A percentile compares a stretch with the other conserved stretches of the same genome.
Evolutionary conservation across 2,888 invertebrate species (phyloP).

Genomic region (Lasioglossum lativentre): DNA sequence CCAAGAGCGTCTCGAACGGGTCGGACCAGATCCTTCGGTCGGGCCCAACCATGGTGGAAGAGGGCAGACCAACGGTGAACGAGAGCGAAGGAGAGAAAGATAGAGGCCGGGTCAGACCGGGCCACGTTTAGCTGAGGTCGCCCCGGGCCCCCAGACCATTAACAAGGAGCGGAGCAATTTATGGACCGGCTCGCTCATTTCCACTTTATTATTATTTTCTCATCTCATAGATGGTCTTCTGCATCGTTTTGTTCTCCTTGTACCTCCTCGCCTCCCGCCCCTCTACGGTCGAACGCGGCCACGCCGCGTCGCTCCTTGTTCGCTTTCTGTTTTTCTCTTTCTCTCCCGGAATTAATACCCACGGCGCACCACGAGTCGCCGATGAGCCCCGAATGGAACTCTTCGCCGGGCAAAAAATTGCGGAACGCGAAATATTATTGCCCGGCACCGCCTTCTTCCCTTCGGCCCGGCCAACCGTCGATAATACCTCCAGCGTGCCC

Average conservation of each 20-base stretch:
- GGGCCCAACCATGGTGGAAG: constrained; percentile 61
- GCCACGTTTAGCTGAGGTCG: constrained; percentile 82
- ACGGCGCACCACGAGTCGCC: constrained; percentile 74
- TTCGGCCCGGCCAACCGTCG: constrained; percentile 42
- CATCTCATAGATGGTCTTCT: constrained; percentile 83
- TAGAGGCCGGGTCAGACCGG: constrained; percentile 80
- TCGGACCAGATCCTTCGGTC: constrained; percentile 76
- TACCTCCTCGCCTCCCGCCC: constrained; percentile 56
- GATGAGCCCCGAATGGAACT: constrained; percentile 75
- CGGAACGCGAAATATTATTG: constrained; percentile 77
- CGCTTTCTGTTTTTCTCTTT: constrained; percentile 58
- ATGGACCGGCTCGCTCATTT: constrained; percentile 84
- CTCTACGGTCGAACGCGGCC: constrained; percentile 34
- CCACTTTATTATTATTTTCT: constrained; percentile 84
- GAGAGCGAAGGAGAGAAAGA: constrained; percentile 47
- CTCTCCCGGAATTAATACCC: constrained; percentile 78
- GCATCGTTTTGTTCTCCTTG: constrained; percentile 78
- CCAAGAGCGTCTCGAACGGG: constrained; percentile 79
- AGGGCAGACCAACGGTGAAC: constrained; percentile 51
- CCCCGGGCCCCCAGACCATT: constrained; percentile 83
- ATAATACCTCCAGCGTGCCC: constrained; percentile 48
- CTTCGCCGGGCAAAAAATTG: constrained; percentile 76
- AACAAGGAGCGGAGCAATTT: constrained; percentile 84
- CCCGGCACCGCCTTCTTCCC: constrained; percentile 60
- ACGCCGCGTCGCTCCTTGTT: constrained; percentile 48